phyloP scores from a whole-genome alignment of 2,113 vertebrate species.

The Henicopernis longicauda region DNA sequence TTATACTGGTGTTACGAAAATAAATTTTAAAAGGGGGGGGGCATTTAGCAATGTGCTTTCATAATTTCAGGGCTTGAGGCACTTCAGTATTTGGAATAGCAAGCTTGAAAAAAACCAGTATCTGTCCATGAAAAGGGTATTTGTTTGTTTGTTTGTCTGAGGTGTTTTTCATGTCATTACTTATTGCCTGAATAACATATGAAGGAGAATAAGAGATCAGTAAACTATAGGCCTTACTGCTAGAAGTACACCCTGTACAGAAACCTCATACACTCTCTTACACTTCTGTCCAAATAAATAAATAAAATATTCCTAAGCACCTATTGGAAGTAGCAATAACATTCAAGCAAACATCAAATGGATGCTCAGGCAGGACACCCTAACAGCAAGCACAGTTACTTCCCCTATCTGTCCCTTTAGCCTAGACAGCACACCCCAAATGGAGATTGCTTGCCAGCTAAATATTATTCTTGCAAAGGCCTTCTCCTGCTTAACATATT shows the following conservation, averaged over 20 bases:
- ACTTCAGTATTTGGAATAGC: not conserved
- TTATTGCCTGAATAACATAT: not conserved
- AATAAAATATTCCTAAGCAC: not conserved
- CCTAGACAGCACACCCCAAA: not conserved
- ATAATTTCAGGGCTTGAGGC: not conserved
- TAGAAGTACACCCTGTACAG: not conserved
- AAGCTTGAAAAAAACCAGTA: not conserved
- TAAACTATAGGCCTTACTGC: no score
- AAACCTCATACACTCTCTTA: accelerated
- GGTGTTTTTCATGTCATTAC: not conserved
- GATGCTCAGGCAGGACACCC: not conserved
- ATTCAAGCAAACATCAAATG: not conserved
- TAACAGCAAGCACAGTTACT: not conserved
- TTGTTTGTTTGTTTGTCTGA: not conserved
- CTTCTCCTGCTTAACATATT: conserved; percentile 17
- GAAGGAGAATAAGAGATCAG: not conserved
- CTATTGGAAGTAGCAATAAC: not conserved
- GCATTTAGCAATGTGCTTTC: not conserved
- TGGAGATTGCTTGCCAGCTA: not conserved
- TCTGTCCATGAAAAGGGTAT: not conserved
- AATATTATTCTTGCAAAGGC: not conserved
- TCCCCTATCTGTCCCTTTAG: not conserved
- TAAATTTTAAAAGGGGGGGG: not conserved
- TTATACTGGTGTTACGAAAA: not conserved
- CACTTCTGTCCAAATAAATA: not conserved